phyloP scores from a whole-genome alignment of 2,888 invertebrate genomes.

The Leptogaster cylindrica region DNA sequence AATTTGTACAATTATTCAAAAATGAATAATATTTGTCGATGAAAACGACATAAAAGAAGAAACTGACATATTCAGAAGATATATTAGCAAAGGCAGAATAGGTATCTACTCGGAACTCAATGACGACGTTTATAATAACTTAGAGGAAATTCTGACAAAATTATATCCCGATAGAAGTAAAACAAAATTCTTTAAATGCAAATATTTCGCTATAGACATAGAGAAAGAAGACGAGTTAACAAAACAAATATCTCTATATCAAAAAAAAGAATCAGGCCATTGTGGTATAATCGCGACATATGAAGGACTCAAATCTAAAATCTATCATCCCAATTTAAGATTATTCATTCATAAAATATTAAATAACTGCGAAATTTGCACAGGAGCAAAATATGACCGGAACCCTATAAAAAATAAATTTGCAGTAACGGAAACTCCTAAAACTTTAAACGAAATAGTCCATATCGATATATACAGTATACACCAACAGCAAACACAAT shows the following conservation, averaged over 20 bases:
- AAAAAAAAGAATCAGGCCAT: conserved; percentile 48
- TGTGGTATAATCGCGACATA: conserved; percentile 48
- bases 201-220: conserved; percentile 47
- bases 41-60: conserved; percentile 16
- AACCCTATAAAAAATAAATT: conserved; percentile 13
- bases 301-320: conserved; percentile 47
- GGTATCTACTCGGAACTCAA: conserved; percentile 47
- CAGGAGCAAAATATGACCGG: not conserved
- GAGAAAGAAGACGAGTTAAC: conserved; percentile 46
- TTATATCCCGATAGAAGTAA: conserved; percentile 47
- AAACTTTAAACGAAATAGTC: conserved; percentile 31
- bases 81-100: conserved; percentile 45
- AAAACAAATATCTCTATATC: conserved; percentile 47
- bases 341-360: not conserved
- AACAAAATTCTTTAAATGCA: conserved; percentile 48
- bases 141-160: conserved; percentile 47
- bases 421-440: conserved; percentile 26
- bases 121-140: conserved; percentile 45
- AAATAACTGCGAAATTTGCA: conserved; percentile 4
- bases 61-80: conserved; percentile 5
- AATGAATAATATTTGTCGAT: conserved; percentile 19
- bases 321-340: conserved; percentile 48
- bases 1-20: conserved; percentile 1
- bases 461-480: conserved; percentile 35
- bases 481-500: conserved; percentile 42